These are phyloP conservation scores for Colletes latitarsis DNA, from an alignment of 1,140 invertebrate species.

Conservation along the genomic window DNA sequence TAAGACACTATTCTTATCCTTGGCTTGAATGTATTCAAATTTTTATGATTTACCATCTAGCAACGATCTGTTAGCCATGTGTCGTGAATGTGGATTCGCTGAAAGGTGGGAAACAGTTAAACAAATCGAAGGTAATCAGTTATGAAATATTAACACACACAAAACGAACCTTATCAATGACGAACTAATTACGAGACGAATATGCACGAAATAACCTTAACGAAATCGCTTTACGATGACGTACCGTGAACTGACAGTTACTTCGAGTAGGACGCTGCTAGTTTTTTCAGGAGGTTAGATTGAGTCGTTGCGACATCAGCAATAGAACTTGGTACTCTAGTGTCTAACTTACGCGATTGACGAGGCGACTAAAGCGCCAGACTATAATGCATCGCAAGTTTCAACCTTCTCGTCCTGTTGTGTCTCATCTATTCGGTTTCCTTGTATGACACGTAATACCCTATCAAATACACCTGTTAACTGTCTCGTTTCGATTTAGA, in stretches of 20 bases:
- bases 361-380: constrained; percentile 45
- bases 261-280: constrained; percentile 41
- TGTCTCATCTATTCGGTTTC: not conserved
- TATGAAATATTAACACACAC: constrained; percentile 28
- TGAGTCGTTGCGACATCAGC: constrained; percentile 45
- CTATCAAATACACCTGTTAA: not conserved
- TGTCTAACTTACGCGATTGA: constrained; percentile 34
- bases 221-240: constrained; percentile 27
- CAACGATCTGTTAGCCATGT: constrained; percentile 65
- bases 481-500: not conserved
- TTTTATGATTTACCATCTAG: constrained; percentile 75
- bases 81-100: constrained; percentile 44
- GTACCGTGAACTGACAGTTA: constrained; percentile 51
- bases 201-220: constrained; percentile 39
- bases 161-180: constrained; percentile 38
- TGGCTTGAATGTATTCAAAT: constrained; percentile 60
- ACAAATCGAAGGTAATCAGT: constrained; percentile 14
- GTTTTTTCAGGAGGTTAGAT: constrained; percentile 45
- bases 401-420: constrained; percentile 6
- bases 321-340: constrained; percentile 39
- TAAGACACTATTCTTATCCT: constrained; percentile 62
- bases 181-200: constrained; percentile 8
- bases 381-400: constrained; percentile 20
- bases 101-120: constrained; percentile 35
- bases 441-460: not conserved